Evolutionary conservation across 53 echinoderm and acorn worm genomes (phyloP), one percentile per base, ranked within the genome.

Genomic region (Paracentrotus lividus): DNA sequence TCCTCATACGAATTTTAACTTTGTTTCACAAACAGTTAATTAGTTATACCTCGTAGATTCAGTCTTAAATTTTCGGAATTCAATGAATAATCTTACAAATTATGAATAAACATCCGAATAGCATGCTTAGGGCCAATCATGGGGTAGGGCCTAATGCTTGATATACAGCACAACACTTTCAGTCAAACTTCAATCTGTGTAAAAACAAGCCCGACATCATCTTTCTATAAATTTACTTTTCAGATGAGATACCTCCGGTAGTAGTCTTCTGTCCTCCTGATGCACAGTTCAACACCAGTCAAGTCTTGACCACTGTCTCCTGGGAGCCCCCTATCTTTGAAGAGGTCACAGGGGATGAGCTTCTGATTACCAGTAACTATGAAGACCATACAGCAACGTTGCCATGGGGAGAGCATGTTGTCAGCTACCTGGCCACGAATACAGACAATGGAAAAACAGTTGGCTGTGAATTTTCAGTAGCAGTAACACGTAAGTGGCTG

Each of bases 211-310:
- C n/a, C n/a, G n/a, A n/a, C n/a, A n/a, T n/a, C n/a, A 5, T 15
- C 54, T 54, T 13, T 15, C 54, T 40, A n/a, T n/a, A n/a, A n/a
- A n/a, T 55, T 32, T 86, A 21, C 7, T 49, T 43, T 49, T 18
- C 90, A 97, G 97, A 97, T 69, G 94, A 96, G 64, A 94, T 96
- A 69, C 85, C 93, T 44, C 97, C 97, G 12, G 93, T 89, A 32
- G 92, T 97, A 27, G 90, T 58, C 56, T 97, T 61, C 45, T 97
- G 97, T 60, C 97, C 97, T 23, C 52, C 68, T 8, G 93, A 95
- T 52, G 45, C 90, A 4, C 0, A 26, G 21, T 18, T 93, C 75
- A 92, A 90, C 38, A 92, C 96, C 26, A 86, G 88, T 24, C 85
- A 94, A 21, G 69, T 32, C 34, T 57, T 92, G 33, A 95, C 95